phyloP scores from a whole-genome alignment of 2,113 vertebrate species.

The Bothrops jararaca region DNA sequence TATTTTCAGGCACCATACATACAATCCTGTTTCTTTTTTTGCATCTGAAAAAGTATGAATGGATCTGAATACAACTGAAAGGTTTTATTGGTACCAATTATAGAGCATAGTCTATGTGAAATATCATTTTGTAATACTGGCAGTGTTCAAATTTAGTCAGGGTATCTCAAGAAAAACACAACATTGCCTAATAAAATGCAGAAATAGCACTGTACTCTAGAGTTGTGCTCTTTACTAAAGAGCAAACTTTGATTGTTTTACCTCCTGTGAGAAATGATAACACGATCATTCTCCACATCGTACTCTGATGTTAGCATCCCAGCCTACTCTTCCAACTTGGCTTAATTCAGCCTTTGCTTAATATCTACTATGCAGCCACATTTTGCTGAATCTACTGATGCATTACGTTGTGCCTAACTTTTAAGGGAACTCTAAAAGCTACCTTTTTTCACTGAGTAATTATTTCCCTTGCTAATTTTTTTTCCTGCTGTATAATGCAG shows the following conservation, averaged over 20 bases:
- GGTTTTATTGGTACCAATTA: background rate
- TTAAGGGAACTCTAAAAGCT: background rate
- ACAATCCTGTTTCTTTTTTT: background rate
- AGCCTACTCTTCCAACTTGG: background rate
- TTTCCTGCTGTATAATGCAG: background rate
- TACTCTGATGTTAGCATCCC: background rate
- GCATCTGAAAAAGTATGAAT: background rate
- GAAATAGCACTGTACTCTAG: background rate
- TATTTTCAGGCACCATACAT: background rate
- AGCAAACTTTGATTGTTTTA: background rate
- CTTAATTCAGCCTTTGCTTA: background rate
- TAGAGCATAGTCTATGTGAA: too few species aligned
- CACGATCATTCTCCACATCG: background rate
- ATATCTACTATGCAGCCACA: background rate
- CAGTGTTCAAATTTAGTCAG: background rate
- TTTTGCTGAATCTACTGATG: background rate
- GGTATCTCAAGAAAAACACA: background rate
- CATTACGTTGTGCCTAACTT: background rate
- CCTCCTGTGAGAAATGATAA: background rate
- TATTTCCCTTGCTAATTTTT: background rate
- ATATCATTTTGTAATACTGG: background rate
- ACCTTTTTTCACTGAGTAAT: background rate
- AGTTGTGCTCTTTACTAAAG: background rate
- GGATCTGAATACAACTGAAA: background rate
- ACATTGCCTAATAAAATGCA: background rate